Evolutionary conservation across 2,888 invertebrate species (phyloP).

Genomic region (Stegophylla sp.): DNA sequence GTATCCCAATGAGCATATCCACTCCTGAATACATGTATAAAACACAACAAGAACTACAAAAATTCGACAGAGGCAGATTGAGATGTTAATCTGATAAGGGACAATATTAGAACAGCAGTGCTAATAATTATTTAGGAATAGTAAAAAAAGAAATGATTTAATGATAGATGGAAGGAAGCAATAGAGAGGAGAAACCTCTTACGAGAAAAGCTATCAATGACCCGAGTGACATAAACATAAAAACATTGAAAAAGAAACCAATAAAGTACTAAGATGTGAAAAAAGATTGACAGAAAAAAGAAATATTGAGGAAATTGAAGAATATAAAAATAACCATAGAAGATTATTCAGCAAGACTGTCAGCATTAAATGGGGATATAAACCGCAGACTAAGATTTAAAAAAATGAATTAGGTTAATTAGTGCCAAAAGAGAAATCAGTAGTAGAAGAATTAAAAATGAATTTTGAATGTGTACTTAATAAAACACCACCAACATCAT

Average conservation of each 20-base stretch:
- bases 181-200: too few relatives aligned
- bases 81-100: too few relatives aligned
- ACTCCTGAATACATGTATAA: slow-evolving; percentile 17
- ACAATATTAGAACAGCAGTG: not conserved
- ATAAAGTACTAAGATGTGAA: slow-evolving; percentile 12
- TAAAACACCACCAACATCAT: slow-evolving; percentile 18
- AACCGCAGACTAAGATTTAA: slow-evolving; percentile 24
- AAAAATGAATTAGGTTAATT: slow-evolving; percentile 18
- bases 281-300: slow-evolving; percentile 1
- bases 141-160: not conserved
- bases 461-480: slow-evolving; percentile 11
- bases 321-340: not conserved
- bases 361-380: slow-evolving; percentile 16
- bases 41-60: not conserved
- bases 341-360: slow-evolving; percentile 4
- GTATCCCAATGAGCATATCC: too few relatives aligned
- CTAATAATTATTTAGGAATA: slow-evolving; percentile 12
- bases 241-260: slow-evolving; percentile 20
- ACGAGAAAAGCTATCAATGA: too few relatives aligned
- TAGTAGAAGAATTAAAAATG: slow-evolving; percentile 32
- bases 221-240: slow-evolving; percentile 61
- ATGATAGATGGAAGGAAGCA: not conserved
- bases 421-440: slow-evolving; percentile 24
- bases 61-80: too few relatives aligned
- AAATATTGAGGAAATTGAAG: not conserved